These are phyloP conservation scores for Dasypus novemcinctus DNA, from an alignment of 2,113 vertebrate species.

Conservation along the genomic window DNA sequence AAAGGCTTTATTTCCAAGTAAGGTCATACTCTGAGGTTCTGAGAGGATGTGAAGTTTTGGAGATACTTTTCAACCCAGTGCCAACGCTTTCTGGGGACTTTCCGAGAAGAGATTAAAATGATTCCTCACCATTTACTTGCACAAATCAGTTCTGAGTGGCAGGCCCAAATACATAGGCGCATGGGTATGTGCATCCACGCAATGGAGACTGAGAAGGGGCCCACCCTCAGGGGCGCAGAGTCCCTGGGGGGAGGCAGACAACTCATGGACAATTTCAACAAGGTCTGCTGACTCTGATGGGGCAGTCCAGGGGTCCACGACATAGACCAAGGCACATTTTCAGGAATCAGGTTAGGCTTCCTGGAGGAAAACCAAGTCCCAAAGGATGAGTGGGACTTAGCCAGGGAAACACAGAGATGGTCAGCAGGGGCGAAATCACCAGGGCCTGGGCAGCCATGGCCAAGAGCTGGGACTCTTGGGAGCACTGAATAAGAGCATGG, in stretches of 20 bases:
- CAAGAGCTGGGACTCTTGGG: background rate
- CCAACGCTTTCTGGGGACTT: background rate
- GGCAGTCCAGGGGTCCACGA: rapidly evolving
- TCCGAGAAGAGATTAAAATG: background rate
- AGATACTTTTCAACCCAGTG: no score
- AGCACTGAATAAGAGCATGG: background rate
- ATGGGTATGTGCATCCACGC: rapidly evolving
- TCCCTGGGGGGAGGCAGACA: background rate
- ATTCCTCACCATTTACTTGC: background rate
- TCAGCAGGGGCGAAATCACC: background rate
- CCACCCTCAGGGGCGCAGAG: background rate
- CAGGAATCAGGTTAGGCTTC: background rate
- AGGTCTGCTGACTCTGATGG: rapidly evolving
- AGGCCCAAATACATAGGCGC: no score
- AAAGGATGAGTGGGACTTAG: background rate
- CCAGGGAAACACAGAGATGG: background rate
- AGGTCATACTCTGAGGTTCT: no score
- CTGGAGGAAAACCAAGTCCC: background rate
- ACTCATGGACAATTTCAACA: background rate
- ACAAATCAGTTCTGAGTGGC: rapidly evolving
- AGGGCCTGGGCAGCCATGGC: no score
- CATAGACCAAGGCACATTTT: background rate
- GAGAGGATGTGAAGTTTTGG: no score
- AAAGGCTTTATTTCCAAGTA: no score
- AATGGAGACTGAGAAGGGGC: background rate